Evolutionary conservation across 2,888 invertebrate genomes (phyloP).

Genomic region (Cybosia mesomella): DNA sequence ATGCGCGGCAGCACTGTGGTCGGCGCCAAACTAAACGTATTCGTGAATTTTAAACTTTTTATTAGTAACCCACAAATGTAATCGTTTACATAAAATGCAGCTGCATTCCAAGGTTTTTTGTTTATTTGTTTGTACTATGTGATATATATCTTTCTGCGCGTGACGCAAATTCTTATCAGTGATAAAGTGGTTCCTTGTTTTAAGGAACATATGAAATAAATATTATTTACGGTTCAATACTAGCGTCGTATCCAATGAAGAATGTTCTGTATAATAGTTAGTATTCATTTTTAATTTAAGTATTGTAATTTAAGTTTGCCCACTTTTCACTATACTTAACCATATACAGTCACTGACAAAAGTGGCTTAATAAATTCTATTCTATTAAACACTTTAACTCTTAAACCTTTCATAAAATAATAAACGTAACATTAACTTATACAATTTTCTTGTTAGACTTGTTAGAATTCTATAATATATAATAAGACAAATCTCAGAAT

Average conservation of each 20-base stretch:
- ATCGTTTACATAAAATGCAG: conserved; percentile 68
- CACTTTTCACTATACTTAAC: no score
- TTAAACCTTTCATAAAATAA: no score
- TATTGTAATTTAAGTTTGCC: no score
- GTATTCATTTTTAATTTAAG: no score
- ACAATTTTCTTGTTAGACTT: no score
- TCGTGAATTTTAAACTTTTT: conserved; percentile 68
- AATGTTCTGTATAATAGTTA: no score
- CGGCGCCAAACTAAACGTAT: conserved; percentile 44
- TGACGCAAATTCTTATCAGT: conserved; percentile 45
- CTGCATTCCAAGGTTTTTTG: conserved; percentile 73
- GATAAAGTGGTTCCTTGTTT: neutral
- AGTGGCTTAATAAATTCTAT: no score
- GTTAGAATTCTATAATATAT: no score
- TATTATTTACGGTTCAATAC: neutral
- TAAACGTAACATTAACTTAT: no score
- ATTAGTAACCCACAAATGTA: conserved; percentile 72
- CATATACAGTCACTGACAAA: no score
- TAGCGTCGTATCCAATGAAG: neutral
- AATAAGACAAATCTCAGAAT: no score
- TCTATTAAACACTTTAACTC: no score
- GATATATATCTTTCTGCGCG: conserved; percentile 66
- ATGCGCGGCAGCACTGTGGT: conserved; percentile 34
- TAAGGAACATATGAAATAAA: neutral
- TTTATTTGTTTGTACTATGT: conserved; percentile 59